These are phyloP conservation scores for Chymomyza caudatula DNA, from an alignment of 2,888 invertebrate species.

Conservation along the genomic window DNA sequence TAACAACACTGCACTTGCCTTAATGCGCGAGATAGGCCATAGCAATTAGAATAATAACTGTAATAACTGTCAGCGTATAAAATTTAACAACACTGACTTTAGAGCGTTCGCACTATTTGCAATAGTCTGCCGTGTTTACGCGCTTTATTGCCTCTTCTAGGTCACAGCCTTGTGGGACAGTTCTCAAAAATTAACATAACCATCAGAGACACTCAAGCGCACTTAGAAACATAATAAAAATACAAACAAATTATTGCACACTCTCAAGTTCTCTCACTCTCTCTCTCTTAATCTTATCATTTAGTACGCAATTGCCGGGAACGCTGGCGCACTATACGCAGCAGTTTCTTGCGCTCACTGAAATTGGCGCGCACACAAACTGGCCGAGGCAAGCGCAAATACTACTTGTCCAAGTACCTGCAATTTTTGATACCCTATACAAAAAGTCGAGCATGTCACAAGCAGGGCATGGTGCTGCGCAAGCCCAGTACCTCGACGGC, in stretches of 20 bases:
- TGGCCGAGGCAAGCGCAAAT: conserved; percentile 74
- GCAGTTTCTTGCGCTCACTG: conserved; percentile 71
- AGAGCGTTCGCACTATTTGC: neutral
- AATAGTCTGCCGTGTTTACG: neutral
- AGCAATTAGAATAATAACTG: neutral
- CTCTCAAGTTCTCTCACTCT: neutral
- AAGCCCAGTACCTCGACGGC: conserved; percentile 52
- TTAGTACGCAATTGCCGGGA: conserved; percentile 75
- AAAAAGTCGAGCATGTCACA: conserved; percentile 64
- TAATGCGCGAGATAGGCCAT: neutral
- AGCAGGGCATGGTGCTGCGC: conserved; percentile 59
- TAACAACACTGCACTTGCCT: neutral
- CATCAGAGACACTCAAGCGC: neutral
- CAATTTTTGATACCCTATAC: conserved; percentile 74
- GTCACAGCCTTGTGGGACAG: neutral
- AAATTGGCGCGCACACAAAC: conserved; percentile 72
- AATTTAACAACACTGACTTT: conserved; percentile 31
- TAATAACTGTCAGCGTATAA: neutral
- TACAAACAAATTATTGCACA: neutral
- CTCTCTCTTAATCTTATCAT: conserved; percentile 12
- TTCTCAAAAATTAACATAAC: neutral
- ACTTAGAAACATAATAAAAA: neutral
- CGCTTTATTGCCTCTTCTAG: neutral
- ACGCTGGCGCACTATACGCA: conserved; percentile 74
- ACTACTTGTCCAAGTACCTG: conserved; percentile 73